These are phyloP conservation scores for Pelmatolapia mariae DNA, from an alignment of 2,113 vertebrate species.

Conservation along the genomic window DNA sequence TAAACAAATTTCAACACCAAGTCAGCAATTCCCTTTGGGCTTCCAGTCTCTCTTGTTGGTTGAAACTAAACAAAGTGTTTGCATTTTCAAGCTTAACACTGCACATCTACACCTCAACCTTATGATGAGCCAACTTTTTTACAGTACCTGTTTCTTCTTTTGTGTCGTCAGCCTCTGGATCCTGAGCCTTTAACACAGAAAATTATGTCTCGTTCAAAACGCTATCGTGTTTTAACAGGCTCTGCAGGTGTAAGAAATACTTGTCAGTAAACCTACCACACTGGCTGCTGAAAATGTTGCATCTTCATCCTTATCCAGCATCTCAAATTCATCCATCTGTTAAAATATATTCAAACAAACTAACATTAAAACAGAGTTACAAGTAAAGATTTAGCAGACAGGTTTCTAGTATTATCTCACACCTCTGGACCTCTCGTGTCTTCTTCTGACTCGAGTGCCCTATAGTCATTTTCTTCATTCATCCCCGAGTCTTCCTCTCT, in stretches of 20 bases:
- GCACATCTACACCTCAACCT: conserved; percentile 20
- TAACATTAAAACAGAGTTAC: not conserved
- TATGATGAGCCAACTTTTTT: conserved; percentile 48
- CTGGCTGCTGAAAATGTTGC: not conserved
- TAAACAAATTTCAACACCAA: conserved; percentile 52
- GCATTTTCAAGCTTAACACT: conserved; percentile 59
- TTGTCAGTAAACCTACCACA: not conserved
- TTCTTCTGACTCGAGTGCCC: conserved; percentile 15
- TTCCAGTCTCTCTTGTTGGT: conserved; percentile 75
- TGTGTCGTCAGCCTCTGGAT: conserved; percentile 71
- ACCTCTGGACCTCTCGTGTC: conserved; percentile 66
- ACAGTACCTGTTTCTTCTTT: conserved; percentile 88
- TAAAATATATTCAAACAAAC: not conserved
- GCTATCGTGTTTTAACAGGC: not conserved
- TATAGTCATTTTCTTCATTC: conserved; percentile 63
- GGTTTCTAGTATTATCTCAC: not conserved
- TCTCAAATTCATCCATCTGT: conserved; percentile 22
- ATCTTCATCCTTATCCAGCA: conserved; percentile 27
- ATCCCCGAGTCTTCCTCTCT: conserved; percentile 59
- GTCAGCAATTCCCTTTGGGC: conserved; percentile 75
- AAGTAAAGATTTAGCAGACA: not conserved
- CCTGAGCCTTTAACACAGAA: conserved; percentile 22
- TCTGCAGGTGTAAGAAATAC: not conserved
- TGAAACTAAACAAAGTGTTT: conserved; percentile 45
- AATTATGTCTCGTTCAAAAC: not conserved